These are phyloP conservation scores for Philhelius pedissequus DNA, from an alignment of 2,888 invertebrate genomes.

Conservation along the genomic window DNA sequence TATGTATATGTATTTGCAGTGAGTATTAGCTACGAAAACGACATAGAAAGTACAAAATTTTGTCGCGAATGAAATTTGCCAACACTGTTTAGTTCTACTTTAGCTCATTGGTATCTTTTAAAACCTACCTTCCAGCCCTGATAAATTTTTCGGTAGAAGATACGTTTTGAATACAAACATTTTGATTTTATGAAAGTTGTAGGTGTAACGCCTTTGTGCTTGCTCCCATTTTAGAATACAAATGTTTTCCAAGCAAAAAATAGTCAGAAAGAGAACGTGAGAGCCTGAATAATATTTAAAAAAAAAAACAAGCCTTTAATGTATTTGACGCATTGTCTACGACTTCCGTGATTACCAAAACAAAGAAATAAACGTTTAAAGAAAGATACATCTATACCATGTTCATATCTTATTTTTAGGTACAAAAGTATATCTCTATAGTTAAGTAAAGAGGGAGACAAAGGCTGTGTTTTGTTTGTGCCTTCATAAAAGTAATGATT, in stretches of 20 bases:
- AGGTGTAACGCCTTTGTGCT: not conserved
- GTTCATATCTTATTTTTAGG: not conserved
- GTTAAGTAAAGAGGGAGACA: not conserved
- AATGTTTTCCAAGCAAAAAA: not conserved
- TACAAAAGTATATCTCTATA: not conserved
- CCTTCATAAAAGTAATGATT: not conserved
- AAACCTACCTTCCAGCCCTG: not conserved
- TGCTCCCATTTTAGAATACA: not conserved
- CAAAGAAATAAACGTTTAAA: not conserved
- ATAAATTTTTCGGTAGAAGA: constrained; percentile 27
- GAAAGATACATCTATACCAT: not conserved
- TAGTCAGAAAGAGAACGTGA: not conserved
- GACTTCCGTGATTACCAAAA: constrained; percentile 47
- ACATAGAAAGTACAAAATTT: not conserved
- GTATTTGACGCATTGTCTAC: constrained; percentile 63
- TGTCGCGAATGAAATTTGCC: constrained; percentile 41
- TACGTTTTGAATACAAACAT: constrained; percentile 58
- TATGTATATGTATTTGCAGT: no score
- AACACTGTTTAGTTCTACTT: no score
- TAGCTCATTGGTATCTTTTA: not conserved
- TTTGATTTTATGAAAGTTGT: constrained; percentile 49
- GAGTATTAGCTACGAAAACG: not conserved
- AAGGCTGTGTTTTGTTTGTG: not conserved
- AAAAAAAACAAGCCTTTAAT: constrained; percentile 31
- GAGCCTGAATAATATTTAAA: no score